These are phyloP conservation scores for Petroica traversi DNA, from an alignment of 2,113 vertebrate genomes.

Conservation along the genomic window DNA sequence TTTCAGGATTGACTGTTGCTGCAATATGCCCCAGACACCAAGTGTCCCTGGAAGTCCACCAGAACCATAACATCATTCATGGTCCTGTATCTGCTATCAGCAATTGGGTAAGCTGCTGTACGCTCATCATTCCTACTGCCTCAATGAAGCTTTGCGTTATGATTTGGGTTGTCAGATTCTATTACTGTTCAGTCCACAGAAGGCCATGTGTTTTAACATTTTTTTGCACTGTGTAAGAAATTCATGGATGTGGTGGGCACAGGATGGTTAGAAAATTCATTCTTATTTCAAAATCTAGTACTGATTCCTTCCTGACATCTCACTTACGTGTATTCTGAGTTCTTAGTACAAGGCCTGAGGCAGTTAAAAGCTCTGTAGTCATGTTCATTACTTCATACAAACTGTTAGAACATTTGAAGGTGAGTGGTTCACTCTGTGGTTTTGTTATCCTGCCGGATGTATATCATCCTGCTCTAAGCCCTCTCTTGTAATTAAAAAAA, in stretches of 20 bases:
- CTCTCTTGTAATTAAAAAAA: background rate
- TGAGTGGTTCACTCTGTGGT: background rate
- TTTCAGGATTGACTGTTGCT: background rate
- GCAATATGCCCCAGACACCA: background rate
- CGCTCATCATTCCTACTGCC: background rate
- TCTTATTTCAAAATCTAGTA: background rate
- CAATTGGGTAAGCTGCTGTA: fast-evolving
- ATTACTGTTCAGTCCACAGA: background rate
- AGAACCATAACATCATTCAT: fast-evolving
- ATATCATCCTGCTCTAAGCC: background rate
- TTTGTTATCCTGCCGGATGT: background rate
- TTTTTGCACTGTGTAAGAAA: background rate
- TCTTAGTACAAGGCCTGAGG: background rate
- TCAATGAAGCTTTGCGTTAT: background rate
- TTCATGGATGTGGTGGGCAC: background rate
- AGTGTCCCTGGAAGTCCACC: background rate
- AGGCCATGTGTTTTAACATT: background rate
- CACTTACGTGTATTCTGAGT: background rate
- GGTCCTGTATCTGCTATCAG: background rate
- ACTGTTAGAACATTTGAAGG: background rate
- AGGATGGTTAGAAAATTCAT: background rate
- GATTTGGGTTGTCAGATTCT: background rate
- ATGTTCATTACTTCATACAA: background rate
- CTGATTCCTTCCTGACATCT: background rate
- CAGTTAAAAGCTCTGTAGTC: background rate